These are phyloP conservation scores for Watersipora subatra DNA, from an alignment of 1,140 invertebrate species.

Conservation along the genomic window DNA sequence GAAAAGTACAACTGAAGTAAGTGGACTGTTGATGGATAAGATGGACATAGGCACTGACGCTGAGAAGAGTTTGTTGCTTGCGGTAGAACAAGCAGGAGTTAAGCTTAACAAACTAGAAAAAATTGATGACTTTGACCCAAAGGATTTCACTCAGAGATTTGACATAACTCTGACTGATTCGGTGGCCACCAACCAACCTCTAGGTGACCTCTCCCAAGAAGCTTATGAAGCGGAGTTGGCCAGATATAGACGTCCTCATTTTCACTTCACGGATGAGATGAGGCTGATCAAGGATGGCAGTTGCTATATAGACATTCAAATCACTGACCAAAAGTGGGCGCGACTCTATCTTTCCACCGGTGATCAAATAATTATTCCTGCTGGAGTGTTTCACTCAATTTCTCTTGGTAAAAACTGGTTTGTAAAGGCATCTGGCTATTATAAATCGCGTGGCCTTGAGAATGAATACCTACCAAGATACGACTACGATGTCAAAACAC, in stretches of 20 bases:
- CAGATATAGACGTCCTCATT: background rate
- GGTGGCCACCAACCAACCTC: background rate
- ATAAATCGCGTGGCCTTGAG: background rate
- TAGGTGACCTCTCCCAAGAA: background rate
- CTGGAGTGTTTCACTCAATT: background rate
- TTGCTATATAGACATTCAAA: background rate
- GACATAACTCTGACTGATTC: background rate
- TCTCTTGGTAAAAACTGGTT: background rate
- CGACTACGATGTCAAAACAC: no score
- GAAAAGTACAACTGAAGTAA: no score
- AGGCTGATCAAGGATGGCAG: background rate
- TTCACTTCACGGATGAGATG: background rate
- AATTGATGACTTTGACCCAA: background rate
- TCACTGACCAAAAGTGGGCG: background rate
- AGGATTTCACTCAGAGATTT: background rate
- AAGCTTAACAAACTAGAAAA: no score
- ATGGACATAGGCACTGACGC: no score
- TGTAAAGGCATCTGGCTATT: background rate
- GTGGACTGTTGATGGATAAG: no score
- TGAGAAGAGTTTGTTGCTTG: no score
- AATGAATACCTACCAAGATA: background rate
- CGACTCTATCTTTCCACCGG: background rate
- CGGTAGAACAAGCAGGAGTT: no score
- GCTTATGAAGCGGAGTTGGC: background rate
- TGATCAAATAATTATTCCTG: background rate